A percentile compares a stretch with the other conserved stretches of the same genome.
Conservation (phyloP, 2,888 invertebrate species). For the Cylloceria caligata region DNA sequence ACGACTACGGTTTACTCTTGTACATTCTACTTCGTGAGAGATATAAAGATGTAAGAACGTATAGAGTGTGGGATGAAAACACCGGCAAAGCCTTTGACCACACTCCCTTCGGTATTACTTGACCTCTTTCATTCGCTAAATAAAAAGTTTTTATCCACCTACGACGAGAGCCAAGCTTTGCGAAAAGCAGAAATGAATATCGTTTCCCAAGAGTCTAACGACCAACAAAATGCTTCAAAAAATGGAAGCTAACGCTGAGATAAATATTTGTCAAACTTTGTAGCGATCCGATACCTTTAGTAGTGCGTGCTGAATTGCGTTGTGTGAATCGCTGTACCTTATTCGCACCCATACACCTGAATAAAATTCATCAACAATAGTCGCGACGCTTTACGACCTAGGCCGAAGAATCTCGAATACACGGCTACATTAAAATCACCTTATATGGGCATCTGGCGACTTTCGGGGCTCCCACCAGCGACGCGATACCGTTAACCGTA, state of each 20-base stretch:
- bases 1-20: background rate
- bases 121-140: constrained; percentile 25
- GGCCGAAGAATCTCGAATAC: too few relatives aligned
- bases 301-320: too few relatives aligned
- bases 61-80: constrained; percentile 23
- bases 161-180: background rate
- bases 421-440: too few relatives aligned
- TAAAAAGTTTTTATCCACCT: constrained; percentile 27
- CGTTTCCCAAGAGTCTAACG: background rate
- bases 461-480: too few relatives aligned
- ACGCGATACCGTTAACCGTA: too few relatives aligned
- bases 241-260: background rate
- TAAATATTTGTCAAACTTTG: background rate
- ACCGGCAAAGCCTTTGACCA: constrained; percentile 35
- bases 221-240: background rate
- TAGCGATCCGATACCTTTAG: too few relatives aligned
- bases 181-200: constrained; percentile 21
- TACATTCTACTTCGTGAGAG: background rate
- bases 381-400: too few relatives aligned
- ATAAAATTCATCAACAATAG: too few relatives aligned
- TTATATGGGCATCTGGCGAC: too few relatives aligned
- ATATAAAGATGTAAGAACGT: constrained; percentile 1
- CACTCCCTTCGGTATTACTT: constrained; percentile 34
- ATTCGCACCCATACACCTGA: too few relatives aligned
- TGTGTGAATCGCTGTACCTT: too few relatives aligned